phyloP scores from a whole-genome alignment of 2,888 invertebrate species.

The Agonum fuliginosum region DNA sequence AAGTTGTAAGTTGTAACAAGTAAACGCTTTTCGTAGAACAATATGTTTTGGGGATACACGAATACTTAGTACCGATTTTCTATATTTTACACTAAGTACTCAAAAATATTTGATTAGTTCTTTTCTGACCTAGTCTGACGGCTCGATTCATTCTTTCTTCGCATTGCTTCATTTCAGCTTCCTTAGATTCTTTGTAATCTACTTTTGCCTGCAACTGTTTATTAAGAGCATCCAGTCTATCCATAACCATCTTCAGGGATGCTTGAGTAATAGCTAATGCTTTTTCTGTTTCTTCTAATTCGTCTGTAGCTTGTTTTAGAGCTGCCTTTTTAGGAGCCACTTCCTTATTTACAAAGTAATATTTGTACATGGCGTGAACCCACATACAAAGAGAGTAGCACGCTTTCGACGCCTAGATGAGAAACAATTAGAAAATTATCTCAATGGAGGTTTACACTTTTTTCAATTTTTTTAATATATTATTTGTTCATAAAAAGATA shows the following conservation, averaged over 20 bases:
- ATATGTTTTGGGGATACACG: too few species aligned
- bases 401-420: constrained; percentile 82
- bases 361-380: constrained; percentile 95
- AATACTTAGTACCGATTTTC: too few species aligned
- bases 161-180: constrained; percentile 85
- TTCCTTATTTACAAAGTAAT: constrained; percentile 88
- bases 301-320: constrained; percentile 81
- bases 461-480: too few species aligned
- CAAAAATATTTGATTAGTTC: neutral
- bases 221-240: constrained; percentile 85
- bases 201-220: constrained; percentile 83
- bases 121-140: constrained; percentile 75
- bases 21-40: too few species aligned
- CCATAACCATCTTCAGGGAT: constrained; percentile 84
- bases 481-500: too few species aligned
- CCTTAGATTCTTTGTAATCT: constrained; percentile 81
- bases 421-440: neutral
- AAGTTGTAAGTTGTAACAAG: too few species aligned
- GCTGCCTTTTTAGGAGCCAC: constrained; percentile 94
- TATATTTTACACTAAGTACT: neutral
- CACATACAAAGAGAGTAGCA: constrained; percentile 90
- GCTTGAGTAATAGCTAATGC: constrained; percentile 83
- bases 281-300: constrained; percentile 81
- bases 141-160: constrained; percentile 86
- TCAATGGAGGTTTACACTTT: neutral